phyloP scores from a whole-genome alignment of 2,888 invertebrate genomes.

The Epinotia bilunana region DNA sequence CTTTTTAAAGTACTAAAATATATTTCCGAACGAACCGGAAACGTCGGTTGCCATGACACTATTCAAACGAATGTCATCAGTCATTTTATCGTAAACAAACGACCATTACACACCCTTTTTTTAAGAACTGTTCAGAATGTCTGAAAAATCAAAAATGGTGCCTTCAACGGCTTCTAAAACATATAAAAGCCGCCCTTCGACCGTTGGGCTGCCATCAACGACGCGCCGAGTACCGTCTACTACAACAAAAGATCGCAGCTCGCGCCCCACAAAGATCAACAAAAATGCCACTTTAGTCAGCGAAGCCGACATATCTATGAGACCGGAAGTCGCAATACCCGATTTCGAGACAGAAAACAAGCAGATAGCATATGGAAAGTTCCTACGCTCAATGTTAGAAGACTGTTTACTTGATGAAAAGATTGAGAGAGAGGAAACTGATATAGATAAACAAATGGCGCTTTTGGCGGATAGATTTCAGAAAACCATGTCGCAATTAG shows the following conservation, averaged over 20 bases:
- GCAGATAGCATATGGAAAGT: constrained; percentile 71
- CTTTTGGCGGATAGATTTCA: constrained; percentile 75
- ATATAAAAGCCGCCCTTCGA: constrained; percentile 59
- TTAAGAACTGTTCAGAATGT: constrained; percentile 54
- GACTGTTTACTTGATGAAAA: constrained; percentile 75
- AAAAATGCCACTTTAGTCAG: constrained; percentile 55
- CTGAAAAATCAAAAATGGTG: constrained; percentile 66
- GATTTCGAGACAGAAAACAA: constrained; percentile 65
- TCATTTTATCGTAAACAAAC: constrained; percentile 49
- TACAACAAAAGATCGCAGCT: constrained; percentile 52
- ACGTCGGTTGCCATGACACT: constrained; percentile 66
- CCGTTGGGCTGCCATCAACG: constrained; percentile 55
- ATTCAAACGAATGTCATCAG: constrained; percentile 58
- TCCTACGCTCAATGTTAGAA: constrained; percentile 68
- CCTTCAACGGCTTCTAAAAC: constrained; percentile 56
- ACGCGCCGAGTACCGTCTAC: constrained; percentile 52
- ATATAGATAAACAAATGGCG: constrained; percentile 76
- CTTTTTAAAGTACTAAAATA: not conserved
- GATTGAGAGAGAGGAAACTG: constrained; percentile 69
- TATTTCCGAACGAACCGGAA: constrained; percentile 61
- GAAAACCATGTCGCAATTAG: constrained; percentile 72
- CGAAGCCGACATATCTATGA: constrained; percentile 60
- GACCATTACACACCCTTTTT: constrained; percentile 6
- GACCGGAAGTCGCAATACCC: constrained; percentile 56
- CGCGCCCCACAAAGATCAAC: constrained; percentile 54